Conservation (phyloP, 1,140 invertebrate species). For the Hesperophylax magnus region DNA sequence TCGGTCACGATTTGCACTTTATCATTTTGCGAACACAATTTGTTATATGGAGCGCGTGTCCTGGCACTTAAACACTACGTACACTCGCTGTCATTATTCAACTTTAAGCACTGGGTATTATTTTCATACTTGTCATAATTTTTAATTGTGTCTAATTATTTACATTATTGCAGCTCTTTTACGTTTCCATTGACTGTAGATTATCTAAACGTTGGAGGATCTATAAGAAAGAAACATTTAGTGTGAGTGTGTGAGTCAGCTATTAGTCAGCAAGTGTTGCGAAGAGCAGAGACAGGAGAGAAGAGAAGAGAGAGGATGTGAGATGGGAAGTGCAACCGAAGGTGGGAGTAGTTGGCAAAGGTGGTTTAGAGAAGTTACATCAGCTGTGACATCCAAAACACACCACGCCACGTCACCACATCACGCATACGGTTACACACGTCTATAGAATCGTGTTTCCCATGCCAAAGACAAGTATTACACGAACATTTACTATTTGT, state of each 20-base stretch:
- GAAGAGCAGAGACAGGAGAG: neutral
- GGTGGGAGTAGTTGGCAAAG: neutral
- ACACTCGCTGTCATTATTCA: constrained; percentile 14
- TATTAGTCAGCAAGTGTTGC: neutral
- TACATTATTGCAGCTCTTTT: neutral
- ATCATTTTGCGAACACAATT: constrained; percentile 43
- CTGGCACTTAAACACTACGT: neutral
- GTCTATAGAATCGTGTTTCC: neutral
- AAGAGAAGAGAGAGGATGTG: neutral
- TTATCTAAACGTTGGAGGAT: neutral
- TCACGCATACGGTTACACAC: neutral
- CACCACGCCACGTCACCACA: neutral
- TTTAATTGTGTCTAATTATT: neutral
- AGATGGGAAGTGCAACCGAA: neutral
- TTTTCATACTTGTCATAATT: neutral
- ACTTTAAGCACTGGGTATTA: neutral
- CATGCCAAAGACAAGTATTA: neutral
- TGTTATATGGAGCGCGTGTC: constrained; percentile 4
- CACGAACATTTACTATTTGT: neutral
- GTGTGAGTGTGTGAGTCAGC: neutral
- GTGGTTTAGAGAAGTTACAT: too few relatives aligned
- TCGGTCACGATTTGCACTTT: constrained; percentile 41
- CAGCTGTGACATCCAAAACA: neutral
- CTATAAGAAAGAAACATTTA: neutral
- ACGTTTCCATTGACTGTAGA: neutral